phyloP scores from a whole-genome alignment of 2,113 vertebrate species.

The Ptilorrhoa leucosticta region DNA sequence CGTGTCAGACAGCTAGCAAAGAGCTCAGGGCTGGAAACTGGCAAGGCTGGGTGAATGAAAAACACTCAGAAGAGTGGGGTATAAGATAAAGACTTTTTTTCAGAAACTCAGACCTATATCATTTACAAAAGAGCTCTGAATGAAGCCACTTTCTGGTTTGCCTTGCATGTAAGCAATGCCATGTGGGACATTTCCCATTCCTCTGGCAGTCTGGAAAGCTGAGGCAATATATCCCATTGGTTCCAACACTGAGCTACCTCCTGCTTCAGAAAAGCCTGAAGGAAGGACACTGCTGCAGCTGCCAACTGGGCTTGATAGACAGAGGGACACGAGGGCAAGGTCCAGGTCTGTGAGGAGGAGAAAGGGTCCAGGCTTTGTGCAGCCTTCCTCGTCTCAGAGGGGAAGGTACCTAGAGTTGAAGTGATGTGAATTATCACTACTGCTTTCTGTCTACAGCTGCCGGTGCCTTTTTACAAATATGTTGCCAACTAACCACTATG shows the following conservation, averaged over 20 bases:
- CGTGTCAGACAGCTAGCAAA: neutral
- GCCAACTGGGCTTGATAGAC: neutral
- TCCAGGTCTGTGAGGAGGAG: constrained; percentile 9
- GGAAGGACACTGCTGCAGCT: neutral
- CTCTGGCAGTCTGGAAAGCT: neutral
- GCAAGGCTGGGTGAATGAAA: neutral
- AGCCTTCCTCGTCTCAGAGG: neutral
- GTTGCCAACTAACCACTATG: neutral
- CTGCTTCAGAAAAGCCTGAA: neutral
- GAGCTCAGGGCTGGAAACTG: neutral
- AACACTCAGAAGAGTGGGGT: neutral
- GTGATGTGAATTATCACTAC: neutral
- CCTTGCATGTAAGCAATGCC: neutral
- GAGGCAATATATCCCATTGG: neutral
- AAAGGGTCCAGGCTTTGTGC: neutral
- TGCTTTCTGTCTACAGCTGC: neutral
- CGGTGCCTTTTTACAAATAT: neutral
- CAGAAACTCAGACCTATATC: neutral
- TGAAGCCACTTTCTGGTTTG: neutral
- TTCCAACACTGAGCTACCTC: neutral
- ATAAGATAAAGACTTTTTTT: neutral
- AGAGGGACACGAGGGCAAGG: neutral
- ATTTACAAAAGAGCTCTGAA: neutral
- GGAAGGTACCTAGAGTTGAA: neutral
- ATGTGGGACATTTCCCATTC: neutral